Evolutionary conservation across 2,113 vertebrate species (phyloP).

Genomic region (Numenius arquata): DNA sequence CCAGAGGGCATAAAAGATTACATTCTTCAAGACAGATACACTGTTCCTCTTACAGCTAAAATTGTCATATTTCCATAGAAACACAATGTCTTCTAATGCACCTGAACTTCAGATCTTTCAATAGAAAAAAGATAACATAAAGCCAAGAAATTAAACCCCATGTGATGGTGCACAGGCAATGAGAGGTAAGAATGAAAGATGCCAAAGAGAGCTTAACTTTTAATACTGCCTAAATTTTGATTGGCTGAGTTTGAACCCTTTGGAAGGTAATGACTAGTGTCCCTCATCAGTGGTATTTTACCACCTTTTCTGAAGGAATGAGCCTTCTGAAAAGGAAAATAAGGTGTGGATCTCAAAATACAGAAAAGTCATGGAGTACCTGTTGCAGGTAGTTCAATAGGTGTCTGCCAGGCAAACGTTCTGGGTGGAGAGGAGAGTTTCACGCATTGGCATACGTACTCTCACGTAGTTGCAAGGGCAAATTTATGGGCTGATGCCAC

Average conservation of each 20-base stretch:
- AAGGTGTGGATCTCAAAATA: background rate
- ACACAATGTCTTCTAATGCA: background rate
- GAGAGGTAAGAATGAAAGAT: background rate
- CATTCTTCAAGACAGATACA: background rate
- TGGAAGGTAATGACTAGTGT: background rate
- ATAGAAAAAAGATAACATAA: background rate
- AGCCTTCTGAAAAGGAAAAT: background rate
- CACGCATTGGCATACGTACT: background rate
- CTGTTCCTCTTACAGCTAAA: background rate
- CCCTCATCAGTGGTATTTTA: background rate
- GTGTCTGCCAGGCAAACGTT: background rate
- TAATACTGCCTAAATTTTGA: background rate
- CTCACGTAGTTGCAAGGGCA: background rate
- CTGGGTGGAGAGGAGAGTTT: background rate
- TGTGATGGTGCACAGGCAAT: background rate
- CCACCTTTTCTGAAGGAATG: background rate
- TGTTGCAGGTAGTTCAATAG: background rate
- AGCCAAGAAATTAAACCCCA: background rate
- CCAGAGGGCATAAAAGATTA: background rate
- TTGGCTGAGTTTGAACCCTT: background rate
- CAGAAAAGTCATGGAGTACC: rapidly evolving
- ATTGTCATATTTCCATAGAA: background rate
- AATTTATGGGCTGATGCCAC: background rate
- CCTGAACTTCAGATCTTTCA: background rate
- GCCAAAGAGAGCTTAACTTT: background rate